Base-by-base conservation (phyloP, 2,797 vertebrate species). In the Varecia variegata region DNA sequence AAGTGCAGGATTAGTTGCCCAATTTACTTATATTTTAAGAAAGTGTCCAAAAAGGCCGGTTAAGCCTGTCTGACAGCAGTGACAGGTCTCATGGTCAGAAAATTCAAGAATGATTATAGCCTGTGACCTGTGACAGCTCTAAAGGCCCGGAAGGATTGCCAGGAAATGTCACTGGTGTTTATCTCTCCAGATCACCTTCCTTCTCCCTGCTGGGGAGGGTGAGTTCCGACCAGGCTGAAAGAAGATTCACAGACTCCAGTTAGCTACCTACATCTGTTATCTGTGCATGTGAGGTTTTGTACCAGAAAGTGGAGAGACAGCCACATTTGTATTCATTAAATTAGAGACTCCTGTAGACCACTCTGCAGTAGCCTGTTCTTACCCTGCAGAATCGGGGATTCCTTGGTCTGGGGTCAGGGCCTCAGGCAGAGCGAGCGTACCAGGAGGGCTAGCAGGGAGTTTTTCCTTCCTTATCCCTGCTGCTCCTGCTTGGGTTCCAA, bases 21-120 rank as follows among this genome's bases (percentile, higher is more conserved):
- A 89, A 84, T 95, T 93, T 95, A 94, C 80, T 96, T 86, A 80
- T 77, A 94, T 91, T 91, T 97, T 95, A 91, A 95, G 88, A 60
- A 96, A 85, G 92, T 97, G 62, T 96, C 84, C 88, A 27, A 62
- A 93, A 96, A 92, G 62, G 70, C 60, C 52, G 17, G 62, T 92
- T 95, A 96, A 97, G 90, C 92, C 96, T 76, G 50, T 54, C 62
- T 94, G 95, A 94, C 77, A 96, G 82, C 80, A 56, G 52, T 56
- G 91, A 91, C 65, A 27, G 90, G 0, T 58, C 68, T 85, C 71
- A 38, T 88, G 20, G 0, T 67, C 82, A 90, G 92, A 94, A 97
- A 96, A 90, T 56, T 77, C 85, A 89, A 52, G 85, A 94, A 93
- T 74, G 84, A 94, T 95, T 88, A 45, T n/a, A 82, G 85, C 65